phyloP scores from a whole-genome alignment of 2,113 vertebrate species.

The Theristicus caerulescens region DNA sequence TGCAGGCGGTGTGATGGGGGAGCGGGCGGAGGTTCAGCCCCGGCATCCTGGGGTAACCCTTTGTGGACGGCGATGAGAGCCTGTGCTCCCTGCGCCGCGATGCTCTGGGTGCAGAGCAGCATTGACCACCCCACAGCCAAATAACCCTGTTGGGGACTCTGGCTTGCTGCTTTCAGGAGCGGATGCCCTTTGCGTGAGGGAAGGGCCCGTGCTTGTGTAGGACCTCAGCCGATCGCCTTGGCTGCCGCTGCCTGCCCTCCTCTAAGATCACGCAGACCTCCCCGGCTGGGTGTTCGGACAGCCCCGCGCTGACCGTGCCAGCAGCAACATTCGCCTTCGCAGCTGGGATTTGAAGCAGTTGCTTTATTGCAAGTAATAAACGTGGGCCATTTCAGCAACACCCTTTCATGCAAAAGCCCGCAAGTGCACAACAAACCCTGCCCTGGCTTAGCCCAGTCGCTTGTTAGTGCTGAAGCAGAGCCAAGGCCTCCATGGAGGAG shows the following conservation, averaged over 20 bases:
- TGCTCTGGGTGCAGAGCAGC: not conserved
- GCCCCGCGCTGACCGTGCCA: not conserved
- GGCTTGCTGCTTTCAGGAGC: not conserved
- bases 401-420: not conserved
- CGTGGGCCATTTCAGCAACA: not conserved
- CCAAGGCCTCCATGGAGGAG: not conserved
- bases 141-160: fast-evolving
- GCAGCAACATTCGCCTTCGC: not conserved
- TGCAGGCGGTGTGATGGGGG: not conserved
- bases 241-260: not conserved
- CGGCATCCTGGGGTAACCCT: not conserved
- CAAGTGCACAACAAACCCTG: fast-evolving
- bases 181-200: fast-evolving
- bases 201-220: not conserved
- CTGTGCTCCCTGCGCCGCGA: fast-evolving
- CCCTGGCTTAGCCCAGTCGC: not conserved
- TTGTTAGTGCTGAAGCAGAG: not conserved
- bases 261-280: not conserved
- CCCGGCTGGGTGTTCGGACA: not conserved
- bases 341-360: conserved; percentile 18
- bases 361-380: conserved; percentile 38
- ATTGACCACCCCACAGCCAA: not conserved
- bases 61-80: not conserved
- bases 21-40: not conserved
- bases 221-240: not conserved